Evolutionary conservation across 1,140 invertebrate genomes (phyloP), one percentile per base, ranked within the genome.

Genomic region (Carcinoscorpius rotundicauda): DNA sequence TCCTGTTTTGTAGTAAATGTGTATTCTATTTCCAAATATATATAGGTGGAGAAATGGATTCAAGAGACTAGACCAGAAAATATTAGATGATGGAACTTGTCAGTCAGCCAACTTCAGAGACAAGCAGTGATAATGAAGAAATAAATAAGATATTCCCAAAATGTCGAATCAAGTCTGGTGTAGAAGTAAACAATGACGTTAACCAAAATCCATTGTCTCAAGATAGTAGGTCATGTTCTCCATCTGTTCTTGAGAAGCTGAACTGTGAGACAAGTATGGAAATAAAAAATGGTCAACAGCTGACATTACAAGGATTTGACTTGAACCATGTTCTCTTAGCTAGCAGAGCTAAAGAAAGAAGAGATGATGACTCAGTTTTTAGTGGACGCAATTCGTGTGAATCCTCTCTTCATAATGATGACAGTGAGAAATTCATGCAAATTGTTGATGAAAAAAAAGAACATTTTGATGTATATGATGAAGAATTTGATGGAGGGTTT

Each of bases 111-210:
- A 9, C 64, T 49, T 68, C 66, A 61, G 66, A 70, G 64, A 52
- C 60, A 62, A 76, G 74, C 73, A 79, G 77, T 72, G 79, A 76
- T 73, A 83, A 82, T 76, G 86, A 87, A 80, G 84, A 86, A 76
- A 88, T 89, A 78, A 87, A 85, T 71, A 82, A 85, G 75, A 81
- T 89, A 68, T 90, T 90, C 79, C 87, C 87, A 69, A 88, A 88
- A 84, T 89, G 87, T 79, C 82, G 87, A 69, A 86, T 86, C 66
- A 79, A 81, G 73, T 80, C 80, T 71, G 84, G 81, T 76, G 52
- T 55, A 50, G 58, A 58, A 53, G 69, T 70, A 61, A 68, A 71
- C 72, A 73, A 71, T 69, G 75, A 79, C 65, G 73, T 74, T 68
- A 76, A 78, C 70, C 74, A 75, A 71, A 77, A 79, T 64, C 68